Conservation (phyloP, 2,113 vertebrate genomes). For the Gymnocephalus cernua region DNA sequence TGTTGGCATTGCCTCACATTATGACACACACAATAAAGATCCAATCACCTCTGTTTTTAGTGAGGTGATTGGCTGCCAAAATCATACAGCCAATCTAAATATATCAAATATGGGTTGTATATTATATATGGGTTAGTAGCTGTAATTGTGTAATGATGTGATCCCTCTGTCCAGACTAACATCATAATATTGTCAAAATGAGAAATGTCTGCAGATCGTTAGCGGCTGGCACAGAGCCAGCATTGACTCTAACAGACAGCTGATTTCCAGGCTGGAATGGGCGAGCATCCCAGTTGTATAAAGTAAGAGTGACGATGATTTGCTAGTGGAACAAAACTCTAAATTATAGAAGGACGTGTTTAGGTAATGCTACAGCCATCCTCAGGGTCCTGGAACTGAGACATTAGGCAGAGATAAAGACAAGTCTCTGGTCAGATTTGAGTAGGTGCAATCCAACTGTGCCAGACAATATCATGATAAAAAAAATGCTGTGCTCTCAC, state of each 20-base stretch:
- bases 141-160: constrained; percentile 1
- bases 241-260: neutral
- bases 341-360: constrained; percentile 63
- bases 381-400: constrained; percentile 24
- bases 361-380: constrained; percentile 35
- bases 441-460: neutral
- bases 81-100: neutral
- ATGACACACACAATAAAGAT: neutral
- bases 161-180: neutral
- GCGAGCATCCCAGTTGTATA: constrained; percentile 43
- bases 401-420: constrained; percentile 34
- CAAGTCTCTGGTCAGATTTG: neutral
- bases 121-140: neutral
- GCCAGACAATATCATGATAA: constrained; percentile 7
- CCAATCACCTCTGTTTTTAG: neutral
- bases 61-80: neutral
- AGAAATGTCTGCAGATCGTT: constrained; percentile 13
- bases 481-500: neutral
- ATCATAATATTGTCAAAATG: constrained; percentile 15
- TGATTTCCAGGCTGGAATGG: constrained; percentile 35
- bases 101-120: neutral
- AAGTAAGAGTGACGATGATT: constrained; percentile 60
- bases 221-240: constrained; percentile 13
- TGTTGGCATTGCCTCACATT: neutral
- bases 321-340: constrained; percentile 73